Evolutionary conservation across 2,888 invertebrate species (phyloP), one percentile per base, ranked within the genome.

Genomic region (Synanthedon formicaeformis): DNA sequence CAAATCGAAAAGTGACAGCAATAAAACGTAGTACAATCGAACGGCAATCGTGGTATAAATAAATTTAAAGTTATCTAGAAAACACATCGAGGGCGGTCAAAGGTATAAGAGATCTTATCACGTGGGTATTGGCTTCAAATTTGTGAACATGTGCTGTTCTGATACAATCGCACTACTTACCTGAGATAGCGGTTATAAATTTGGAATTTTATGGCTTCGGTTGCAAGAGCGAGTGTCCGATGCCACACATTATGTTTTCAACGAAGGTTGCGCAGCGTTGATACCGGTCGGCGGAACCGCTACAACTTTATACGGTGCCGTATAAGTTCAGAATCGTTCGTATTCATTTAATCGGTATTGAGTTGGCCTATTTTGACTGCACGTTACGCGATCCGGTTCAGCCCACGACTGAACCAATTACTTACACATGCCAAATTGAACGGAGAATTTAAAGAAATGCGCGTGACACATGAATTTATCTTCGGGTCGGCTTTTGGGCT

Each of bases 11-110:
- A 70, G 60, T 55, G 62, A 70, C 68, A 65, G 64, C 69, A 66
- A 73, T 76, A 75, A 76, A 75, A 69, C 63, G 60, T 64, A 71
- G 65, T 58, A 71, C 71, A 66, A 68, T 69, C 66, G 70, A 69
- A 67, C 65, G 67, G 67, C 65, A 67, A 70, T 71, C 66, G 60
- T 56, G 63, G 57, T 59, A 65, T 63, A 66, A 65, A 65, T 67
- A 66, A 67, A 67, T 60, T 69, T 62, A 55, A 64, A 67, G 59
- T 67, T 73, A 73, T 73, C 71, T 62, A 62, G 60, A 62, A 57
- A 63, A 61, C 57, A 61, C 62, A 73, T 69, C 67, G 61, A 57
- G 52, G 50, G 50, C 55, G 54, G 55, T 53, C 62, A 71, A 56
- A 60, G 66, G 63, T 45, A 75, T 69, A 73, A 65, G 59, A 61